These are phyloP conservation scores for Podarcis raffonei DNA, from an alignment of 2,113 vertebrate genomes.

Conservation along the genomic window DNA sequence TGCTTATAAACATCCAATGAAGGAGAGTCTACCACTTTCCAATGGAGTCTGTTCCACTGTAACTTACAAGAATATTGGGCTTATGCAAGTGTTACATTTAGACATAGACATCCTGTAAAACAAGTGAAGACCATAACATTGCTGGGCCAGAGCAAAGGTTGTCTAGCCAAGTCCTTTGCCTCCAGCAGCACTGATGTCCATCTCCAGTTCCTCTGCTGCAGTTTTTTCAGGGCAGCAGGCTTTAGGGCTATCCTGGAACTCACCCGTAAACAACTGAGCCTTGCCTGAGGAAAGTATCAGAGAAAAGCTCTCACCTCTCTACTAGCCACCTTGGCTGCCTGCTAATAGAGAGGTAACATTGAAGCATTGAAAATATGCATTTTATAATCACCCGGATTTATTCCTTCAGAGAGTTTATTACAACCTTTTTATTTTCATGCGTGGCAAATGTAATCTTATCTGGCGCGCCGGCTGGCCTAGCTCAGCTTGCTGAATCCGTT, in stretches of 20 bases:
- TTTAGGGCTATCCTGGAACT: neutral
- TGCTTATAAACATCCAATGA: no score
- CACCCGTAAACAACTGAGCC: neutral
- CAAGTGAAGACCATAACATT: neutral
- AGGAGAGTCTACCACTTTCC: no score
- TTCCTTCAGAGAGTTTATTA: constrained; percentile 61
- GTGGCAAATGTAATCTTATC: constrained; percentile 60
- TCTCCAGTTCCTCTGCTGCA: neutral
- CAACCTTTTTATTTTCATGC: constrained; percentile 62
- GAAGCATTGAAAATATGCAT: constrained; percentile 27
- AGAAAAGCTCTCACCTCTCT: constrained; percentile 45
- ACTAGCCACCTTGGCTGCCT: constrained; percentile 15
- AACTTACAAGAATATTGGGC: no score
- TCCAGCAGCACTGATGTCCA: constrained; percentile 32
- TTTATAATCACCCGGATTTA: constrained; percentile 54
- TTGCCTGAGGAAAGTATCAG: constrained; percentile 28
- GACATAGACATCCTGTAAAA: no score
- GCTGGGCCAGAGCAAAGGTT: neutral
- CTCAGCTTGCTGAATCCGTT: neutral
- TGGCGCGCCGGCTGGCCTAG: constrained; percentile 25
- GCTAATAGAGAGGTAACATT: constrained; percentile 49
- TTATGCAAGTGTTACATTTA: no score
- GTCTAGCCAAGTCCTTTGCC: neutral
- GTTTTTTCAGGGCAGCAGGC: constrained; percentile 2
- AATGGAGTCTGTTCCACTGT: no score